Base-by-base conservation (phyloP, 1,140 invertebrate genomes). In the Drosophila ogumai region DNA sequence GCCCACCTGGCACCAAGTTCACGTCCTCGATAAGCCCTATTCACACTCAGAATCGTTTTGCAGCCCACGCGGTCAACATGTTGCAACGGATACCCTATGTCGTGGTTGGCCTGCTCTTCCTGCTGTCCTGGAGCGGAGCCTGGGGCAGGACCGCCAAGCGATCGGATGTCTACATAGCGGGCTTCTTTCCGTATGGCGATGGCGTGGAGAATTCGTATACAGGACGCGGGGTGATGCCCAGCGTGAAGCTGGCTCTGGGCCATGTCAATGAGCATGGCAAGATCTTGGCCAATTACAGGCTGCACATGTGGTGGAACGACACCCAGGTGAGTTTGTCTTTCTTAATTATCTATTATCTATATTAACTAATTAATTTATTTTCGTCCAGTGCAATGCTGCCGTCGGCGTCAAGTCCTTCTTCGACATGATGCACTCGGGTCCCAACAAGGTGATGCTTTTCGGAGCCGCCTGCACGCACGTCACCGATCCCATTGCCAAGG, bases 391-490 rank as follows among this genome's bases (percentile, higher is more conserved):
- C 93, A 98, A 99, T 93, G 97, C 99, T 25, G 98, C 98, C 0
- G 97, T 99, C n/a, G 98, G 98, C 3, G 98, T 99, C 69, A 99
- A 99, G 93, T 96, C 98, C 1, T 99, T 99, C 92, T 99, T 99
- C 93, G 98, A 99, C 93, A 98, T 99, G 97, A 98, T 99, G 96
- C 96, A 98, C 94, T 96, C 96, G 91, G 95, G 95, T 6, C 96
- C 98, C 7, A 94, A 96, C 85, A 99, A 99, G 93, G 94, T 99
- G 74, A 98, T 99, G 95, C 94, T 99, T 56, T 99, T 99, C 91
- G 99, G 99, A 0, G 98, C 97, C 13, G 97, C 98, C 3, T 99
- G 99, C 93, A 99, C 97, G 1, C 96, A 98, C 86, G 98, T 99
- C 19, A 99, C 98, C 0, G 98, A 99, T 93, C 98, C 98, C 46